Evolutionary conservation across 2,888 invertebrate species (phyloP).

Genomic region (Netelia melanura): DNA sequence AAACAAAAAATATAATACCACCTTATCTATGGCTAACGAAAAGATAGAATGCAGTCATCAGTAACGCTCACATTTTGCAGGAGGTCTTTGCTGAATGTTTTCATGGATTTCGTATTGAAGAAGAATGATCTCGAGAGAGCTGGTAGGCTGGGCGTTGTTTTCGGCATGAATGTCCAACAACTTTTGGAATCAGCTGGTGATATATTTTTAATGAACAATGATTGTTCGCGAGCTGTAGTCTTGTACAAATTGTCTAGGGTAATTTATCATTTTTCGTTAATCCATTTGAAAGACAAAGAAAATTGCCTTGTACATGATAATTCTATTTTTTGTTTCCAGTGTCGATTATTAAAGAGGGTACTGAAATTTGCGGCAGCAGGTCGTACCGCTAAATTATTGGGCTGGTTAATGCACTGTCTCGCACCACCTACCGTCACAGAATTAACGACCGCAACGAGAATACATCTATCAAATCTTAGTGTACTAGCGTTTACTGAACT

Average conservation of each 20-base stretch:
- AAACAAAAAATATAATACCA: conserved; percentile 24
- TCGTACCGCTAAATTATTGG: conserved; percentile 87
- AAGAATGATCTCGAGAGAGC: conserved; percentile 86
- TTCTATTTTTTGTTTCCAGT: conserved; percentile 79
- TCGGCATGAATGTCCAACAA: conserved; percentile 88
- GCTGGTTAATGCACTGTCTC: conserved; percentile 87
- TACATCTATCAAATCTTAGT: conserved; percentile 89
- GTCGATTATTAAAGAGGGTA: conserved; percentile 87
- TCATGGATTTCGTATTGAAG: conserved; percentile 87
- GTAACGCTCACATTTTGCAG: conserved; percentile 76
- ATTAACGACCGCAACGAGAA: conserved; percentile 87
- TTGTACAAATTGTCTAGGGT: conserved; percentile 93
- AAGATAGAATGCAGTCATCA: not conserved
- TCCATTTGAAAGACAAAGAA: not conserved
- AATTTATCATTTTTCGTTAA: conserved; percentile 64
- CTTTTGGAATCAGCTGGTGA: conserved; percentile 93
- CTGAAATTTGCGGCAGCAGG: conserved; percentile 88
- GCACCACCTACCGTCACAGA: conserved; percentile 86
- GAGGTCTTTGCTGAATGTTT: conserved; percentile 85
- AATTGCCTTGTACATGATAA: conserved; percentile 32
- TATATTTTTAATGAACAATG: conserved; percentile 90
- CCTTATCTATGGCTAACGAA: not conserved
- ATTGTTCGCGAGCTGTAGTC: conserved; percentile 91
- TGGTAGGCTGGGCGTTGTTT: conserved; percentile 87
- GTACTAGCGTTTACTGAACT: conserved; percentile 89